Base-by-base conservation (phyloP, 2,113 vertebrate species). In the Tringa solitaria region DNA sequence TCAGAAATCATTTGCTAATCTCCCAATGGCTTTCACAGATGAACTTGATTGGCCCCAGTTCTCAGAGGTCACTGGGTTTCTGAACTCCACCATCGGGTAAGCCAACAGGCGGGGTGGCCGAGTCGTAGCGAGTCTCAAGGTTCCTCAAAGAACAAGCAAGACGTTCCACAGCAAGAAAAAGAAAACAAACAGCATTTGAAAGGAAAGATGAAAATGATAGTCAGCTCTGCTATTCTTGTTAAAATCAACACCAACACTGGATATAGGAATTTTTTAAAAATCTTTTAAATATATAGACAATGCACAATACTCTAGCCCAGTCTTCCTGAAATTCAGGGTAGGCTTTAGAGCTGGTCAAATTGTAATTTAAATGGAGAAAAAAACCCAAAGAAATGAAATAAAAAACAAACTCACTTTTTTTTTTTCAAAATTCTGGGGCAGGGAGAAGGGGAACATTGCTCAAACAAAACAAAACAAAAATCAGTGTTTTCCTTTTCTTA, bases 21-120 rank as follows among this genome's bases (percentile, higher is more conserved):
- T 98, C 80, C 98, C 97, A 14, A 37, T 83, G 79, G 97, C 96
- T 56, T 89, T 98, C 72, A 96, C 95, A 0, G 79, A 98, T 0
- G 98, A 98, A 82, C 23, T 98, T 2, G 87, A 98, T 95, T 98
- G 98, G 98, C 98, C 98, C n/a, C 98, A 98, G 46, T 95, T 98
- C 93, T 98, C 98, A 35, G 94, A 97, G 43, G 14, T 63, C 59
- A 98, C 98, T 22, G 98, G 98, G 69, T 98, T 98, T 94, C 95
- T 98, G 88, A 96, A 98, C 53, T 97, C 98, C 30, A 97, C 96
- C 14, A 97, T 94, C 0, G 65, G 98, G 98, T 98, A 97, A 91
- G 98, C 19, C 69, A 89, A 51, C 37, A 39, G 33, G 24, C 1
- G 0, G 26, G 26, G 48, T 20, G 6, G 51, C 24, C 60, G 78